Evolutionary conservation across 2,113 vertebrate species (phyloP).

Genomic region (Pygoscelis adeliae): DNA sequence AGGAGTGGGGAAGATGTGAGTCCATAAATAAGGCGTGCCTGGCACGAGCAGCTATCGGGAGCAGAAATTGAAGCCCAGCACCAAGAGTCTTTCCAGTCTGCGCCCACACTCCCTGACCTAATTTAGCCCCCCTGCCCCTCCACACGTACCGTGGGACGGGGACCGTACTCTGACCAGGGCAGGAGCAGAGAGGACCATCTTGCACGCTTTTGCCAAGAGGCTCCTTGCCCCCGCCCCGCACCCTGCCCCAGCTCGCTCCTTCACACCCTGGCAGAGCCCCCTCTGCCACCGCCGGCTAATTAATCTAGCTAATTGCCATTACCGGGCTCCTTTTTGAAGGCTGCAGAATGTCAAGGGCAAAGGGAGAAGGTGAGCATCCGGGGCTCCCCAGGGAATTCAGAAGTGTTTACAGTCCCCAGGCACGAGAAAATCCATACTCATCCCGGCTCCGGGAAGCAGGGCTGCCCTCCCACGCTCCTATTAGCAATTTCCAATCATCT

Average conservation of each 20-base stretch:
- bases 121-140: background rate
- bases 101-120: too few species aligned
- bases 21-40: background rate
- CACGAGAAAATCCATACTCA: constrained; percentile 45
- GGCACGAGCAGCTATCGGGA: background rate
- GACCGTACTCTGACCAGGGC: fast-evolving
- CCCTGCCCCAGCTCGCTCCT: background rate
- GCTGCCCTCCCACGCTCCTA: constrained; percentile 23
- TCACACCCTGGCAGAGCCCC: background rate
- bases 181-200: background rate
- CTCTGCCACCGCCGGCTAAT: background rate
- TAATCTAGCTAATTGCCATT: constrained; percentile 45
- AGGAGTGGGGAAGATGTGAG: background rate
- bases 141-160: background rate
- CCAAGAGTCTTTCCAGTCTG: background rate
- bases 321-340: background rate
- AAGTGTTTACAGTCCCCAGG: background rate
- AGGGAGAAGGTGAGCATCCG: background rate
- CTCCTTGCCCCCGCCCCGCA: fast-evolving
- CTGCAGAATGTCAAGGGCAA: background rate
- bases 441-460: constrained; percentile 26
- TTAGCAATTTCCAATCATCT: constrained; percentile 71
- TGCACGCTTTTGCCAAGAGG: fast-evolving
- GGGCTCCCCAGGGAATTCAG: background rate
- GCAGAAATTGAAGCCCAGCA: background rate